Evolutionary conservation across 2,113 vertebrate species (phyloP).

Genomic region (Thunnus maccoyii): DNA sequence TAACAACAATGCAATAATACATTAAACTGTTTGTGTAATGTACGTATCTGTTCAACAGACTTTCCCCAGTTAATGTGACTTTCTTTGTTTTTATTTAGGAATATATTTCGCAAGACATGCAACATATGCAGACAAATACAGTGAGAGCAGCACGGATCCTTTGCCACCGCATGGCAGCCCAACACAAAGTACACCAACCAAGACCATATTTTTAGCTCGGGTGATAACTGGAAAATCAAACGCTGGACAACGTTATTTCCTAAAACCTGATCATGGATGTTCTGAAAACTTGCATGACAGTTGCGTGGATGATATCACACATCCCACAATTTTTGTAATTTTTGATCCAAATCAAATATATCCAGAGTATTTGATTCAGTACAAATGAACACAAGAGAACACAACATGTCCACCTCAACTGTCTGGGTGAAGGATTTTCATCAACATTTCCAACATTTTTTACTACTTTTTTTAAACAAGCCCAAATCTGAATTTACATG

Average conservation of each 20-base stretch:
- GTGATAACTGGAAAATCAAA: conserved; percentile 88
- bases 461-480: too few relatives aligned
- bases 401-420: background rate
- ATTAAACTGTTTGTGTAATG: too few relatives aligned
- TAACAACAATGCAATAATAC: background rate
- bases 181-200: background rate
- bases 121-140: conserved; percentile 85
- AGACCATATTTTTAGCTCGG: conserved; percentile 89
- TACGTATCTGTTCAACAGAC: background rate
- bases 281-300: conserved; percentile 87
- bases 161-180: conserved; percentile 61
- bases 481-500: too few relatives aligned
- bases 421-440: too few relatives aligned
- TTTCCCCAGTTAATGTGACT: background rate
- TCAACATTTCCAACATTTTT: too few relatives aligned
- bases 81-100: conserved; percentile 78
- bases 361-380: conserved; percentile 92
- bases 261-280: conserved; percentile 86
- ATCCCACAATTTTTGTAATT: conserved; percentile 89
- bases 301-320: conserved; percentile 86
- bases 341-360: conserved; percentile 94
- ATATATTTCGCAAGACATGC: conserved; percentile 91
- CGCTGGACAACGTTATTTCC: conserved; percentile 77
- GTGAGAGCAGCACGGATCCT: conserved; percentile 57
- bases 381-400: conserved; percentile 70